phyloP scores from a whole-genome alignment of 2,113 vertebrate genomes.

The Dasyurus viverrinus region DNA sequence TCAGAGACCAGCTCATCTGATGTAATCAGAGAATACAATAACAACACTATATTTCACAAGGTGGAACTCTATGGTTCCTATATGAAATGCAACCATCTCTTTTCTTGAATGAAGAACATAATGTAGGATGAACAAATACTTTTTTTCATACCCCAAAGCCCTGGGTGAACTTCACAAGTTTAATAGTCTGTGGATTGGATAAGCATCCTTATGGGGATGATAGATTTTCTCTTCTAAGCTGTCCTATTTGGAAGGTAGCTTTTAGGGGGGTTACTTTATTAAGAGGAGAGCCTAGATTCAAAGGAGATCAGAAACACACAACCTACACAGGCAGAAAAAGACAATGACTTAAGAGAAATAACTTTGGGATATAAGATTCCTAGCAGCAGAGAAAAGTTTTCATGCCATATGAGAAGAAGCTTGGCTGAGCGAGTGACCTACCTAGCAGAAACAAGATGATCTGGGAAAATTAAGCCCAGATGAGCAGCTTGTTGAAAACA shows the following conservation, averaged over 20 bases:
- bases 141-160: not conserved
- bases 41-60: constrained; percentile 42
- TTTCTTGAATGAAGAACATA: not conserved
- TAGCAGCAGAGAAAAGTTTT: not conserved
- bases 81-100: not conserved
- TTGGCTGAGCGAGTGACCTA: not conserved
- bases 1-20: constrained; percentile 49
- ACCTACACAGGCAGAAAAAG: not conserved
- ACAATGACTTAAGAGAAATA: not conserved
- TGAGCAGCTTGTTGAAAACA: not conserved
- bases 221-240: not conserved
- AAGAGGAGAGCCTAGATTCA: not conserved
- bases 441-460: not conserved
- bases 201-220: not conserved
- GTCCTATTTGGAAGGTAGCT: not conserved
- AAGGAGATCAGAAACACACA: not conserved
- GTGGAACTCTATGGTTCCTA: not conserved
- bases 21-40: constrained; percentile 22
- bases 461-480: not conserved
- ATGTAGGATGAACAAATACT: not conserved
- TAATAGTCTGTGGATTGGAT: not conserved
- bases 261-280: not conserved
- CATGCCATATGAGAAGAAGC: not conserved
- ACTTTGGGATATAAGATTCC: not conserved
- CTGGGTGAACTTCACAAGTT: not conserved